Base-by-base conservation (phyloP, 1,140 invertebrate genomes). In the Drosophila ercepeae region DNA sequence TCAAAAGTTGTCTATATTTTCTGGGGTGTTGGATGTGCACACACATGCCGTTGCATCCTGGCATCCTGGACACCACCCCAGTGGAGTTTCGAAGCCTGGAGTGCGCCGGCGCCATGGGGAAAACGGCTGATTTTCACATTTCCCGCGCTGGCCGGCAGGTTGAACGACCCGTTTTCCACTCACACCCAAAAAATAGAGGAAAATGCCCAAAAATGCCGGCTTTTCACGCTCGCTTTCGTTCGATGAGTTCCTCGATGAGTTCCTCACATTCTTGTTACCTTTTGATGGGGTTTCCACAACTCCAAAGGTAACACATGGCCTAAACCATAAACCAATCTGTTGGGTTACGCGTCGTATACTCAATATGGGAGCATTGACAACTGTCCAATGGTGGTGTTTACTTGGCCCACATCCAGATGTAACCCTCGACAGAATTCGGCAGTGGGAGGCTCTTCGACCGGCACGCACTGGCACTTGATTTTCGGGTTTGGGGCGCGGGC, bases 61-160 rank as follows among this genome's bases (percentile, higher is more conserved):
- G 3, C 19, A 63, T 49, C 69, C 44, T 4, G 11, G 14, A 14
- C 18, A 32, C 60, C 61, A 60, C 51, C 45, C 69, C 58, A 27
- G 36, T 14, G 67, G 46, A 71, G 67, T 46, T 32, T 4, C 34
- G 9, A 14, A n/a, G 11, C 29, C 3, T 36, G n/a, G n/a, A 74
- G 9, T 74, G 71, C 71, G 71, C 70, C 72, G 41, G 61, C 71
- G 71, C 60, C 45, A 13, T 68, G 39, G 59, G 23, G 23, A 71
- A 86, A 86, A 86, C 82, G 77, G 82, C 82, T 86, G 81, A 77
- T 88, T 72, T 82, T 75, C 57, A 51, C 76, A 64, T 88, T 81
- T 86, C 82, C 82, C 82, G 82, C 82, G 84, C 74, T 67, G 23
- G 18, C 23, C 9, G 49, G 52, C 64, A 55, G 82, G 82, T 86